Evolutionary conservation across 2,113 vertebrate genomes (phyloP).

Genomic region (Leptosomus discolor): DNA sequence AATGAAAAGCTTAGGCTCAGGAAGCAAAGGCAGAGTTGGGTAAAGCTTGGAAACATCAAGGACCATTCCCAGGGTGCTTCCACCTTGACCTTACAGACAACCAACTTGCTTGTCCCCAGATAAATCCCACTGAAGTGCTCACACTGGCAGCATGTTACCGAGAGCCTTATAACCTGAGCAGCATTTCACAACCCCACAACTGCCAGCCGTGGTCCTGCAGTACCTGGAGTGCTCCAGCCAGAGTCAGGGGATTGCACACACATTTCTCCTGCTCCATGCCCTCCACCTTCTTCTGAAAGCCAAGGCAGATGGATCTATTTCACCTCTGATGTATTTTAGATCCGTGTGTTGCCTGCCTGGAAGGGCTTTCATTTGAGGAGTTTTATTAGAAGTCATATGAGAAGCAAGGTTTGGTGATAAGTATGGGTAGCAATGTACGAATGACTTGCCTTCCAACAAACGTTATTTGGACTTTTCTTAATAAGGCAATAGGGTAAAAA

Average conservation of each 20-base stretch:
- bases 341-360: not conserved
- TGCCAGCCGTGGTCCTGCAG: not conserved
- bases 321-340: not conserved
- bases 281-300: not conserved
- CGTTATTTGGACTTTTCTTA: not conserved
- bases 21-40: not conserved
- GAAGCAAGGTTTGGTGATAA: not conserved
- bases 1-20: not conserved
- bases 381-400: not conserved
- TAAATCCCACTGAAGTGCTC: not conserved
- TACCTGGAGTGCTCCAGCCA: not conserved
- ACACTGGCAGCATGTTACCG: fast-evolving
- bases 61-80: not conserved
- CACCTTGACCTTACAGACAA: not conserved
- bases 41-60: not conserved
- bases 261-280: not conserved
- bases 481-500: not conserved
- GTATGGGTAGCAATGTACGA: not conserved
- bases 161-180: not conserved
- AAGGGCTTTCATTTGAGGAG: not conserved
- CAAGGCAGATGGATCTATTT: not conserved
- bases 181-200: not conserved
- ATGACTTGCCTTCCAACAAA: not conserved
- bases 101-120: not conserved
- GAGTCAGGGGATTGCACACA: not conserved